Evolutionary conservation across 2,888 invertebrate species (phyloP).

Genomic region (Esperia sulphurella): DNA sequence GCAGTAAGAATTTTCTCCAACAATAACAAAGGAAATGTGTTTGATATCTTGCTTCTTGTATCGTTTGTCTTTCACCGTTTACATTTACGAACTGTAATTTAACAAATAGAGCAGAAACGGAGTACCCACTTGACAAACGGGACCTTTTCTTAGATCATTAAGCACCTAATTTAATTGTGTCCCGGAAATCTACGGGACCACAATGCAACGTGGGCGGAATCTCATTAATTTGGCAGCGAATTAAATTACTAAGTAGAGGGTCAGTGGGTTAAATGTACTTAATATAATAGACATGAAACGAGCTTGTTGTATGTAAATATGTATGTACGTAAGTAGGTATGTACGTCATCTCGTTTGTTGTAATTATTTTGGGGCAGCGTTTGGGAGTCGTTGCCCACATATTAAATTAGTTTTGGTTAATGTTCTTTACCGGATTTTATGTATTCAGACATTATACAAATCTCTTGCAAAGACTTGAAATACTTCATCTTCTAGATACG

Average conservation of each 20-base stretch:
- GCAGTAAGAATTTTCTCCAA: too few species aligned
- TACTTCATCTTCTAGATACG: too few species aligned
- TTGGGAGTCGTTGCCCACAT: conserved; percentile 6
- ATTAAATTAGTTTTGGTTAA: conserved; percentile 10
- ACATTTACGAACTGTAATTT: conserved; percentile 19
- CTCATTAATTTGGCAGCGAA: conserved; percentile 56
- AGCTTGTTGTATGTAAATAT: conserved; percentile 14
- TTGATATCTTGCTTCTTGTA: conserved; percentile 6
- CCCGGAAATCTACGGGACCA: conserved; percentile 30
- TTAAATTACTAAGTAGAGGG: conserved; percentile 47
- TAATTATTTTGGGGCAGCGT: conserved; percentile 8
- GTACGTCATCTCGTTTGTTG: conserved; percentile 7
- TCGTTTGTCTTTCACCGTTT: conserved; percentile 15
- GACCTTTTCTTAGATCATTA: conserved; percentile 21
- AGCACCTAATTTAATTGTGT: conserved; percentile 44
- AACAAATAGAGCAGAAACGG: conserved; percentile 17
- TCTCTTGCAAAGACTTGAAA: too few species aligned
- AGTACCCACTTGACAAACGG: conserved; percentile 11
- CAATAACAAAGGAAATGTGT: too few species aligned
- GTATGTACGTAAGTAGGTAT: conserved; percentile 1
- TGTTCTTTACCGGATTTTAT: conserved; percentile 15
- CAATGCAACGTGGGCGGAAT: conserved; percentile 36
- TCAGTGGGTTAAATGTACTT: conserved; percentile 31
- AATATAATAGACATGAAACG: conserved; percentile 33
- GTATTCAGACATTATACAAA: background rate